Base-by-base conservation (phyloP, 1,140 invertebrate genomes). In the Ruditapes philippinarum region DNA sequence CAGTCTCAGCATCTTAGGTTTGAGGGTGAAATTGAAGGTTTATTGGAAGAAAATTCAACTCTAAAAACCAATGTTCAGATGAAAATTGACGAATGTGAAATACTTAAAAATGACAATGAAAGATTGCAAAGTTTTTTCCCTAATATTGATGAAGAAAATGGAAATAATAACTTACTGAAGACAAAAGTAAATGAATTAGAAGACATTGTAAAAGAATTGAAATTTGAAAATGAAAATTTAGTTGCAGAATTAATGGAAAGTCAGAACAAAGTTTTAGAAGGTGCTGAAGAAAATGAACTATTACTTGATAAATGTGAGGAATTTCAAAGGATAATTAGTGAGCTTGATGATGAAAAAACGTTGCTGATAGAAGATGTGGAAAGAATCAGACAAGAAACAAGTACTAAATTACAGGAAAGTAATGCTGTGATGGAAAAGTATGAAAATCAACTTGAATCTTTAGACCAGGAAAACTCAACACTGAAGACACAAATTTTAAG, bases 121-220 rank as follows among this genome's bases (percentile, higher is more conserved):
- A 78, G 73, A 45, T 17, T 92, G 28, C 62, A 74, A 4, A 60
- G 70, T 36, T 36, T 60, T 9, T 76, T 83, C 31, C 49, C 84
- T 36, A 85, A 60, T 51, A n/a, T 91, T 42, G 89, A 91, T 36
- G 70, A 62, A 45, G 51, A 42, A 5, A 49, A 17, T 28, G 91
- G 89, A 40, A 89, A 92, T 28, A 89, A 85, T 40, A 89, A 90
- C 40, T 54, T 88, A 31, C 42, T 93, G n/a, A 93, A 92, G 74
- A 65, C 28, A 31, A 78, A 89, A 54, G 89, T 62, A 83, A 51
- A 51, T 45, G 79, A 89, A 45, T 65, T 90, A n/a, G 89, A 90
- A 36, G 40, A 79, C 68, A 49, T 22, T 70, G 38, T 70, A 5
- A 68, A 85, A 19, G 83, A 92, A 38, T 31, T 92, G 38, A 73